Evolutionary conservation across 2,113 vertebrate species (phyloP), one percentile per base, ranked within the genome.

Genomic region (Hippoglossus stenolepis): DNA sequence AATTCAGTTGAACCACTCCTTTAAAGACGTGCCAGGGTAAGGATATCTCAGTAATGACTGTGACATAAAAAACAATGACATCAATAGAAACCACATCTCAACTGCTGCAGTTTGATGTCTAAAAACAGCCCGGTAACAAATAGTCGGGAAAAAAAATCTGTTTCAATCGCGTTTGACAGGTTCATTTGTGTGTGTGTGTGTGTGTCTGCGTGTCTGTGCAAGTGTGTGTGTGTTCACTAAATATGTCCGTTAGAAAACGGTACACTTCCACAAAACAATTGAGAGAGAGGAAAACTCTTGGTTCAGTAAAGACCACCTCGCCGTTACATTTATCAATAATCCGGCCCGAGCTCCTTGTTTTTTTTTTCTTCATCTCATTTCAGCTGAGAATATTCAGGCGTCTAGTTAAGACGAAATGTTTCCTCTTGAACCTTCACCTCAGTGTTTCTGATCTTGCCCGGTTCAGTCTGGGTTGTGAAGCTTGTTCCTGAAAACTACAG

Each of bases 111-210:
- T 87, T 92, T 91, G 92, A 92, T 92, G 90, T 93, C 85, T 92
- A 92, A 91, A 92, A 92, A 92, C 86, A 92, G 89, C 81, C 63
- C 84, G 58, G 71, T 65, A 84, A 80, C 85, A 88, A 91, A 91
- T 86, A 91, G 82, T 88, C 86, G 13, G 14, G 20, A 56, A 86
- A 82, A 89, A 82, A 83, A 82, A 64, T 86, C 62, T 76, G 78
- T 87, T 89, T 86, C 85, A 88, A 89, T 78, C 43, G 11, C 20
- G 73, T 79, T 73, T 91, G 92, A 92, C 90, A 89, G 89, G 88
- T 90, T 83, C 71, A 75, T 82, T 75, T 24, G 31, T 18, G 53
- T 28, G 68, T 11, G 79, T 31, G 73, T 6, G 67, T 20, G 74
- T 60, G 28, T 31, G n/a, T n/a, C n/a, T n/a, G 56, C 59, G 40